Evolutionary conservation across 2,888 invertebrate genomes (phyloP), one percentile per base, ranked within the genome.

Genomic region (Hypena proboscidalis): DNA sequence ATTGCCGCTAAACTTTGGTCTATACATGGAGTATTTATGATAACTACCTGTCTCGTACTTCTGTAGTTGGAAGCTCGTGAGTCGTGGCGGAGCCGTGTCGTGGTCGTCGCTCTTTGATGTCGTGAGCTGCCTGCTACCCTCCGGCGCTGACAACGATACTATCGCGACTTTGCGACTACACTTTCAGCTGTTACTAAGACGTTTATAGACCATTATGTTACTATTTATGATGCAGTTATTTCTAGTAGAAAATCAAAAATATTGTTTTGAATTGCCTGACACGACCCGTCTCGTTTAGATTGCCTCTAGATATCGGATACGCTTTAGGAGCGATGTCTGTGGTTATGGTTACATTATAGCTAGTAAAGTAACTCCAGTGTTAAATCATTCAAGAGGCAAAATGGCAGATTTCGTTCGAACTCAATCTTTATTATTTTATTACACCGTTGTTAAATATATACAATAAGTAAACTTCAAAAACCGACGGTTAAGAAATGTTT

Each of bases 121-220:
- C 77, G 77, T 76, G 78, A 67, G 59, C 50, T 56, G 60, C 70
- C 56, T 62, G 61, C 58, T 58, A 57, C 58, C 68, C 70, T 61
- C 60, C 54, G 66, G 71, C 68, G 63, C 67, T 64, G 65, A 59
- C 61, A 47, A 59, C 64, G 78, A 82, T 82, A 70, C 67, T 69
- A 80, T 80, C 80, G 67, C 73, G 54, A 51, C 67, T 61, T 79
- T 77, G 67, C 70, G 55, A 56, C 66, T 62, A 68, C 74, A 71
- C 70, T 70, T 73, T 69, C 70, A 73, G 67, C 68, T 70, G 70
- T 73, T 71, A 58, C 66, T 62, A 58, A 61, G 75, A 75, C 72
- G 64, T 78, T 80, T 79, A 79, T 82, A 70, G 77, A 65, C 81
- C 74, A 80, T 79, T 78, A 79, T 72, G 51, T 58, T 54, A 34